Conservation (phyloP, 2,113 vertebrate species). For the Motacilla alba region DNA sequence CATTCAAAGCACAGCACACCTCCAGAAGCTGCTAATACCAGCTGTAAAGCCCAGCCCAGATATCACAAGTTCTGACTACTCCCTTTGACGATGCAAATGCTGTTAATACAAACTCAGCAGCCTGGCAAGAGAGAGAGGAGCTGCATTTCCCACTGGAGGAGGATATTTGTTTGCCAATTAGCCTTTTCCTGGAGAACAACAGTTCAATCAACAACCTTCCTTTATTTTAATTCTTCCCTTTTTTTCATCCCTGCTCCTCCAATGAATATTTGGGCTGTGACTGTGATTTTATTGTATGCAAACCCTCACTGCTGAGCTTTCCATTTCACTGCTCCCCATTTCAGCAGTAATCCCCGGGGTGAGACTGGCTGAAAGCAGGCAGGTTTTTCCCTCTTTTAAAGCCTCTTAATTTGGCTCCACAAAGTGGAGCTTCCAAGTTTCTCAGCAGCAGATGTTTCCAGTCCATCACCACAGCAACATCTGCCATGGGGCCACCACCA, state of each 20-base stretch:
- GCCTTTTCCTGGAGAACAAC: slow-evolving; percentile 37
- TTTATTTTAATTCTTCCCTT: not conserved
- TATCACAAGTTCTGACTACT: not conserved
- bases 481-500: not conserved
- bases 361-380: not conserved
- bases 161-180: slow-evolving; percentile 52
- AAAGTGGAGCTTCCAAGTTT: slow-evolving; percentile 16
- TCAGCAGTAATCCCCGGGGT: slow-evolving; percentile 27
- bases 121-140: not conserved
- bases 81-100: not conserved
- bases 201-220: not conserved
- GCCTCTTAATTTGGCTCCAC: slow-evolving; percentile 7
- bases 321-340: slow-evolving; percentile 45
- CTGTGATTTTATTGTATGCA: slow-evolving; percentile 39
- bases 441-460: not conserved
- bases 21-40: not conserved
- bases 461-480: not conserved
- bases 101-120: not conserved
- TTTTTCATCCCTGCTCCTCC: not conserved
- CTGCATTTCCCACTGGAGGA: not conserved
- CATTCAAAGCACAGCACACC: not conserved
- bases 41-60: not conserved
- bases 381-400: slow-evolving; percentile 31
- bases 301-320: slow-evolving; percentile 42
- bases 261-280: slow-evolving; percentile 16